These are phyloP conservation scores for Cyclophora punctaria DNA, from an alignment of 2,888 invertebrate genomes.

Conservation along the genomic window DNA sequence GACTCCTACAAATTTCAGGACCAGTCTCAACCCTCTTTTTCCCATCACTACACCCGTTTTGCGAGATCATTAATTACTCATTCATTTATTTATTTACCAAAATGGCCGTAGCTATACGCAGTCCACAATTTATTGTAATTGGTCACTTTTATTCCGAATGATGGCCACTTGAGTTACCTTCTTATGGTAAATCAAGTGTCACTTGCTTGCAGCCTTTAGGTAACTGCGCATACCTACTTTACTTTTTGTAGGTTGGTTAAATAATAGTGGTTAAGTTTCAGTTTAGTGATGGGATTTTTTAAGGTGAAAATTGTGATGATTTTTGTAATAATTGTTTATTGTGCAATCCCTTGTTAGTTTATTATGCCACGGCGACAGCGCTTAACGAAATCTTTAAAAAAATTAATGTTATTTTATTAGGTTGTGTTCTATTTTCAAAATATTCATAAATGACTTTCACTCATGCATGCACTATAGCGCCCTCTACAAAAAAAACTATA, in stretches of 20 bases:
- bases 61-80: slow-evolving; percentile 56
- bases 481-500: no score
- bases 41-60: slow-evolving; percentile 21
- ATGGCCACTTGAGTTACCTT: slow-evolving; percentile 32
- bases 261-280: slow-evolving; percentile 15
- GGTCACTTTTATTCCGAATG: slow-evolving; percentile 53
- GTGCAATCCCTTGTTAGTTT: no score
- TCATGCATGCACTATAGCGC: no score
- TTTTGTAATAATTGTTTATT: no score
- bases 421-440: no score
- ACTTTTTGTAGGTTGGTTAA: slow-evolving; percentile 16
- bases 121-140: slow-evolving; percentile 65
- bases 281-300: slow-evolving; percentile 1
- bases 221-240: slow-evolving; percentile 14
- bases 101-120: slow-evolving; percentile 52
- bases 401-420: no score
- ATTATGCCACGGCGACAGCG: no score
- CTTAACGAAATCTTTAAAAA: no score
- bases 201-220: slow-evolving; percentile 18
- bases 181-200: slow-evolving; percentile 25
- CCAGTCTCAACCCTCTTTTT: background rate
- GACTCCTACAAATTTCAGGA: background rate
- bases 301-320: no score
- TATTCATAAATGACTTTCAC: no score
- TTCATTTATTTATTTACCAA: slow-evolving; percentile 63